Evolutionary conservation across 2,888 invertebrate genomes (phyloP).

Genomic region (Leistus spinibarbis): DNA sequence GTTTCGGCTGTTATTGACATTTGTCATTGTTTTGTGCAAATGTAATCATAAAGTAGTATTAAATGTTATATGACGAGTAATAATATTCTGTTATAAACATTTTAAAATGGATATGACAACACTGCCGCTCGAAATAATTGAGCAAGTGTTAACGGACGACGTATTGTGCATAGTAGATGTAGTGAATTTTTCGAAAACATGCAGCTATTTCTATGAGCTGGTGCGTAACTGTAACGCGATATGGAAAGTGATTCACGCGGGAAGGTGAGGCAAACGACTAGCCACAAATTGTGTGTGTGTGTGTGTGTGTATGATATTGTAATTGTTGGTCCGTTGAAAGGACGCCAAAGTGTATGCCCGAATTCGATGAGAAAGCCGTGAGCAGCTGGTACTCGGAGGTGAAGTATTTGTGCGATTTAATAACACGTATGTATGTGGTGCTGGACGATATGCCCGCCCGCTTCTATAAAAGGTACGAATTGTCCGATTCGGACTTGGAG

Average conservation of each 20-base stretch:
- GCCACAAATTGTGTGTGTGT: no score
- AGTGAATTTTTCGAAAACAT: conserved; percentile 61
- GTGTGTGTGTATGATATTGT: no score
- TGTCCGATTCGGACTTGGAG: conserved; percentile 57
- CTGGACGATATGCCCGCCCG: conserved; percentile 58
- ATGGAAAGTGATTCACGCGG: conserved; percentile 59
- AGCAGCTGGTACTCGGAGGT: conserved; percentile 55
- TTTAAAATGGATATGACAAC: conserved; percentile 48
- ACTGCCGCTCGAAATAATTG: conserved; percentile 53
- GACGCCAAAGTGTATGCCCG: conserved; percentile 55
- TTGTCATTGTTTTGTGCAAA: no score
- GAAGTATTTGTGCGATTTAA: conserved; percentile 50
- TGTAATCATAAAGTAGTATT: no score
- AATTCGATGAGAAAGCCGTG: conserved; percentile 50
- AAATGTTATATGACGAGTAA: no score
- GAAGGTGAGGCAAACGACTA: conserved; percentile 51
- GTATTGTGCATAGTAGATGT: conserved; percentile 56
- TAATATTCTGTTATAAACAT: conserved; percentile 1
- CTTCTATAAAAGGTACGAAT: conserved; percentile 57
- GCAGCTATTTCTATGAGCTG: conserved; percentile 59
- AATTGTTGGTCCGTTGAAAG: conserved; percentile 47
- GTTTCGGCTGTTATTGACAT: no score
- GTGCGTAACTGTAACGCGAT: conserved; percentile 58
- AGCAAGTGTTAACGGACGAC: conserved; percentile 49
- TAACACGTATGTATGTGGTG: conserved; percentile 50